phyloP scores from a whole-genome alignment of 2,888 invertebrate genomes.

The Drymonia ruficornis region DNA sequence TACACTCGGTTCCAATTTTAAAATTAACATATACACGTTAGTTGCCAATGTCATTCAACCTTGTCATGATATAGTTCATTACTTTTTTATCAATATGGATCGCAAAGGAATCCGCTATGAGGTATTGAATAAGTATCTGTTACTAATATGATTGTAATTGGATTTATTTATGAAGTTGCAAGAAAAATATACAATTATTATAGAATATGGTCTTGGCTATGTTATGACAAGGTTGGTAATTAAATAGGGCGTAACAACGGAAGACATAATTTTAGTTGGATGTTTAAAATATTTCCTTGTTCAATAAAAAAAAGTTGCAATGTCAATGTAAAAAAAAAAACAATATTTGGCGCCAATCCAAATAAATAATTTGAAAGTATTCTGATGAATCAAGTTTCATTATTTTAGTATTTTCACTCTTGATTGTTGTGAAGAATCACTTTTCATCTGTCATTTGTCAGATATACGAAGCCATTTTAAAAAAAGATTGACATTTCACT shows the following conservation, averaged over 20 bases:
- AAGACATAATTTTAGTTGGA: slow-evolving; percentile 7
- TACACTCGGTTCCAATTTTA: not conserved
- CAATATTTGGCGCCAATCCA: too few relatives aligned
- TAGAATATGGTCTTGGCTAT: not conserved
- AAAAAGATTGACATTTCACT: not conserved
- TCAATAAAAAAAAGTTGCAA: not conserved
- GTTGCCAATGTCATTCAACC: slow-evolving; percentile 23
- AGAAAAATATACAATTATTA: not conserved
- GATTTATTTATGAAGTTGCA: not conserved
- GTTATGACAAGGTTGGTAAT: not conserved
- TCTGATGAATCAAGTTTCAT: too few relatives aligned
- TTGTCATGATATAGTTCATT: slow-evolving; percentile 30
- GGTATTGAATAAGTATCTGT: not conserved
- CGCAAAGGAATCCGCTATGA: not conserved
- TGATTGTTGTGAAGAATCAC: too few relatives aligned
- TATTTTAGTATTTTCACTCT: too few relatives aligned
- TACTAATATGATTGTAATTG: slow-evolving; percentile 7
- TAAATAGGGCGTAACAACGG: slow-evolving; percentile 14
- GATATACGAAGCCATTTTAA: not conserved
- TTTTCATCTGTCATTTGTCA: too few relatives aligned
- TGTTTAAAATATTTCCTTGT: slow-evolving; percentile 14
- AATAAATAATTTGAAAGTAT: too few relatives aligned
- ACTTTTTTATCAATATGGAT: slow-evolving; percentile 24
- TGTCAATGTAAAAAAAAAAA: not conserved
- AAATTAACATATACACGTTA: not conserved